Evolutionary conservation across 2,888 invertebrate genomes (phyloP), one percentile per base, ranked within the genome.

Genomic region (Drosophila trichaetosa): DNA sequence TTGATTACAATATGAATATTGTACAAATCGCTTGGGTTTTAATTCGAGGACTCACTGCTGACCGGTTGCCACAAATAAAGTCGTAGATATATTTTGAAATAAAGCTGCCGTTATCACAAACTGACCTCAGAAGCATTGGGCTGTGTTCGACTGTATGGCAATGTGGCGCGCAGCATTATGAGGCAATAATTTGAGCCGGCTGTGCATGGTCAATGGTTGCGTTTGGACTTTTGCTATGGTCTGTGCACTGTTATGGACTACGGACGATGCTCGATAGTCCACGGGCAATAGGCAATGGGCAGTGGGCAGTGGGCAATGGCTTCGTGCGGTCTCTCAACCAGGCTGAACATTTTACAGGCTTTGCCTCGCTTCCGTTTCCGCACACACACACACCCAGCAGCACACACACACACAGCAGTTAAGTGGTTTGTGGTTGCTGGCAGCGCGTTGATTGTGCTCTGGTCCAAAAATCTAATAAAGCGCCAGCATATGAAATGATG

Each of bases 31-130:
- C 31, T 73, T 73, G 78, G 34, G 49, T 34, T 46, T 46, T 16
- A 46, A 46, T 8, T 7, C 7, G 46, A 46, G 46, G 4, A 46
- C 7, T 16, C 21, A 42, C 13, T 21, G 42, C 27, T 53, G 21
- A 36, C 53, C 53, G 36, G 18, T 54, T 59, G 67, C 63, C 54
- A 53, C 77, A 80, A 88, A 87, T 75, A 82, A 74, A 78, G 68
- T 79, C 71, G 63, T 82, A 59, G 69, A 80, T 81, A 83, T 76
- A 71, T 80, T 88, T 86, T 73, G 60, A 87, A 84, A 86, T 88
- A 88, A 88, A 77, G 78, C 77, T 63, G 78, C 76, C 72, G 80
- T 79, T 84, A 84, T 88, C 87, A 83, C 87, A 86, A 88, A 88
- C 86, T 84, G 83, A 86, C 87, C 83, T 79, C 87, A 83, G 80